phyloP scores from a whole-genome alignment of 2,888 invertebrate species.

The Euphydryas editha region DNA sequence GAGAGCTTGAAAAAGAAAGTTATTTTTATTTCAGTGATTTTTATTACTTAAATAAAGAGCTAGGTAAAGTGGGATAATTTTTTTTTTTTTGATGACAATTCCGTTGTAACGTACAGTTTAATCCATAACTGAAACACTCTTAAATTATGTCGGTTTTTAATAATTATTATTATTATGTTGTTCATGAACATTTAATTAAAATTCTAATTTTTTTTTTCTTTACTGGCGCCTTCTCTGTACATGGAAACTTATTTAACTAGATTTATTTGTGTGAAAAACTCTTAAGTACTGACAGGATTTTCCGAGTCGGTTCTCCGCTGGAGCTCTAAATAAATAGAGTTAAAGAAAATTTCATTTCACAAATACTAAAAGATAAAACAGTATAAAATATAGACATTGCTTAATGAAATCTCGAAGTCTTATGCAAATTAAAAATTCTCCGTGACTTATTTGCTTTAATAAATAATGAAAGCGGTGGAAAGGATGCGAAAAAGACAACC shows the following conservation, averaged over 20 bases:
- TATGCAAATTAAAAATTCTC: slow-evolving; percentile 40
- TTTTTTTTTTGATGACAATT: no score
- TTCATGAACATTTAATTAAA: background rate
- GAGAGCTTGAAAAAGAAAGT: no score
- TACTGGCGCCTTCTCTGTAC: background rate
- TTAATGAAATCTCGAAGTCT: slow-evolving; percentile 41
- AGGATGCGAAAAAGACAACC: slow-evolving; percentile 68
- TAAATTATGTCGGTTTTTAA: no score
- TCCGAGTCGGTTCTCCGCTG: background rate
- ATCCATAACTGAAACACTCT: no score
- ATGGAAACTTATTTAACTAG: slow-evolving; percentile 4
- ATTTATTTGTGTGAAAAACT: slow-evolving; percentile 5
- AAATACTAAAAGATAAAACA: slow-evolving; percentile 36
- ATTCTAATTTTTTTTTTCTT: background rate
- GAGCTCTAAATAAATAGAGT: slow-evolving; percentile 21
- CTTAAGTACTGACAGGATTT: slow-evolving; percentile 11
- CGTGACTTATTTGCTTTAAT: slow-evolving; percentile 53
- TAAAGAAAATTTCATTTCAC: slow-evolving; percentile 33
- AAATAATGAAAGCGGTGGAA: slow-evolving; percentile 65
- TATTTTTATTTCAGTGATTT: no score
- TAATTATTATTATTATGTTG: no score
- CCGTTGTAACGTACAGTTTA: no score
- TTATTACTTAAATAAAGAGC: no score
- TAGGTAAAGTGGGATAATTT: no score
- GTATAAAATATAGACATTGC: slow-evolving; percentile 25